Evolutionary conservation across 2,797 vertebrate species (phyloP).

Genomic region (Chelmon rostratus): DNA sequence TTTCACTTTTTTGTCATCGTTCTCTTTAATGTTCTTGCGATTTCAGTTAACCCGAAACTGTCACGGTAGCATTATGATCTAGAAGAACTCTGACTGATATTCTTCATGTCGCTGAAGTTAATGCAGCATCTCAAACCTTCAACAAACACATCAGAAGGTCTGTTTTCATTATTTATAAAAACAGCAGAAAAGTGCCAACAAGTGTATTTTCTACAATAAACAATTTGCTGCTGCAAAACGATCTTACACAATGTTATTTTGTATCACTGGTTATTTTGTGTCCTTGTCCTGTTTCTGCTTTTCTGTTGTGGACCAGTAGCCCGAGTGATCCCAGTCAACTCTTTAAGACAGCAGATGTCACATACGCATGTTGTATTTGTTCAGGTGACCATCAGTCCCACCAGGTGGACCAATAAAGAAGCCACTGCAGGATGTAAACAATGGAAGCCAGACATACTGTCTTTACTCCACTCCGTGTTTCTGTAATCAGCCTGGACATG

Average conservation of each 20-base stretch:
- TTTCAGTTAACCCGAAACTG: not conserved
- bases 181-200: slow-evolving; percentile 50
- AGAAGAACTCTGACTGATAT: not conserved
- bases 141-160: slow-evolving; percentile 27
- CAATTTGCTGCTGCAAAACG: slow-evolving; percentile 18
- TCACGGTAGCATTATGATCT: not conserved
- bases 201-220: slow-evolving; percentile 71
- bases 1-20: not conserved
- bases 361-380: not conserved
- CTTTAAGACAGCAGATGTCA: not conserved
- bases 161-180: slow-evolving; percentile 24
- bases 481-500: not conserved
- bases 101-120: not conserved
- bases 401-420: too few relatives aligned
- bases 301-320: not conserved
- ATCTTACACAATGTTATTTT: not conserved
- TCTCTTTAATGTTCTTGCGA: not conserved
- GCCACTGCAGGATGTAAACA: not conserved
- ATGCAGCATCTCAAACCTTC: slow-evolving; percentile 11
- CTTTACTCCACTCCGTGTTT: not conserved
- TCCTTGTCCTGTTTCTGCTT: not conserved
- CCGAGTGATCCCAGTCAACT: not conserved
- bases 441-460: too few relatives aligned
- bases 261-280: not conserved
- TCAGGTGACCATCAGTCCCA: not conserved